These are phyloP conservation scores for Caenorhabditis brenneri DNA, from an alignment of 1,140 invertebrate species.

Conservation along the genomic window DNA sequence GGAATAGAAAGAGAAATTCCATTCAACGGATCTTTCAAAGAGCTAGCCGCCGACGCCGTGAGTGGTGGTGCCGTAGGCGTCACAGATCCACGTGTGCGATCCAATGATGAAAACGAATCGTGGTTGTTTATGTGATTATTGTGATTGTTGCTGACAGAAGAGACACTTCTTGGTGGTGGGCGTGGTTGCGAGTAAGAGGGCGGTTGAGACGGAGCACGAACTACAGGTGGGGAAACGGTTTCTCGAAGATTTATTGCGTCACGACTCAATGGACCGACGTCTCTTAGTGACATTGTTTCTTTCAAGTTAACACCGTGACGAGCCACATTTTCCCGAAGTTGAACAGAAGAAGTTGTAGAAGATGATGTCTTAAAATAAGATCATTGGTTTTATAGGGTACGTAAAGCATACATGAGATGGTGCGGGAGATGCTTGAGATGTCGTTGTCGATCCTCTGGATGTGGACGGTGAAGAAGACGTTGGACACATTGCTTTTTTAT, in stretches of 20 bases:
- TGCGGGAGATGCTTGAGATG: neutral
- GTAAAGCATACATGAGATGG: neutral
- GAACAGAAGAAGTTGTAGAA: neutral
- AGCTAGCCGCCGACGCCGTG: neutral
- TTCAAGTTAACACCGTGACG: conserved; percentile 31
- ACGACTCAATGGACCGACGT: conserved; percentile 15
- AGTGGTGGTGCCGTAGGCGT: conserved; percentile 1
- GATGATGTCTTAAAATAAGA: conserved; percentile 6
- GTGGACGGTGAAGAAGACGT: conserved; percentile 20
- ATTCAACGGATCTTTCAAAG: conserved; percentile 2
- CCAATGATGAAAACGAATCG: neutral
- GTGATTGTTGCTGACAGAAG: neutral
- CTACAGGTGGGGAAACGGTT: neutral
- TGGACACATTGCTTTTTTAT: conserved; percentile 43
- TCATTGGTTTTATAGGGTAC: neutral
- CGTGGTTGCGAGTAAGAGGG: conserved; percentile 26
- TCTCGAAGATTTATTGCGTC: neutral
- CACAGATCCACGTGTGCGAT: conserved; percentile 1
- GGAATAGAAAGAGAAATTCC: conserved; percentile 3
- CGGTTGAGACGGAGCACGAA: conserved; percentile 21
- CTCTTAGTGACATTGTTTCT: conserved; percentile 51
- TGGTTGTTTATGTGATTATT: neutral
- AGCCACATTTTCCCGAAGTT: neutral
- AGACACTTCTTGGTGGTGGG: conserved; percentile 4
- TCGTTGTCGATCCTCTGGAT: neutral